Base-by-base conservation (phyloP, 1,140 invertebrate genomes). In the Nasonia longicornis region DNA sequence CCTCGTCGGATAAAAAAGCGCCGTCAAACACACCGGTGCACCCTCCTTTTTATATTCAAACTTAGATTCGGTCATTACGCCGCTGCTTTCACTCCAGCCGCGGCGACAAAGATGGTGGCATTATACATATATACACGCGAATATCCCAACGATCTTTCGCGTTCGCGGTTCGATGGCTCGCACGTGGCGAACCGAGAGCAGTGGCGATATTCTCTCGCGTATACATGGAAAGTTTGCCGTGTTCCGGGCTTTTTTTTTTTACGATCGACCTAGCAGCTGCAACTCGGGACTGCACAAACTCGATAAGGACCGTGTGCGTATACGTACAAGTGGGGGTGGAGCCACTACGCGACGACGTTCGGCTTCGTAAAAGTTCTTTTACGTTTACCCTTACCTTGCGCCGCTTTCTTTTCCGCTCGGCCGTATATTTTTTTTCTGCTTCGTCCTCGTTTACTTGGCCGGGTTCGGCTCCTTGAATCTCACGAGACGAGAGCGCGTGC, bases 241-340 rank as follows among this genome's bases (percentile, higher is more conserved):
- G 4, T n/a, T 73, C 31, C 4, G 31, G 4, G 31, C 31, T 35
- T 8, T 35, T 69, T 69, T 45, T 26, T 79, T 79, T 79, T 79
- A 72, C 70, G 70, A 29, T 3, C 31, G 29, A 26, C 16, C 66
- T 26, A 70, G 70, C 77, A 79, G 77, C 77, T 79, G 77, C 70
- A 66, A 14, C 67, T 52, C 31, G 48, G 22, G 22, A 58, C 77
- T 74, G 72, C 79, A 70, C 79, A 69, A 80, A 80, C 79, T 80
- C 71, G 79, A 80, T 80, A 80, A 80, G 79, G 29, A 66, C 31
- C 70, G 73, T 35, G 58, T 73, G 78, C 69, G 38, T 79, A 76
- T 63, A 35, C 67, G 42, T 72, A 66, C 16, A 58, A 58, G 52
- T 58, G 20, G 52, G 52, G 45, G 45, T 14, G 45, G 22, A 3